Evolutionary conservation across 2,888 invertebrate species (phyloP).

Genomic region (Ornithoptera alexandrae): DNA sequence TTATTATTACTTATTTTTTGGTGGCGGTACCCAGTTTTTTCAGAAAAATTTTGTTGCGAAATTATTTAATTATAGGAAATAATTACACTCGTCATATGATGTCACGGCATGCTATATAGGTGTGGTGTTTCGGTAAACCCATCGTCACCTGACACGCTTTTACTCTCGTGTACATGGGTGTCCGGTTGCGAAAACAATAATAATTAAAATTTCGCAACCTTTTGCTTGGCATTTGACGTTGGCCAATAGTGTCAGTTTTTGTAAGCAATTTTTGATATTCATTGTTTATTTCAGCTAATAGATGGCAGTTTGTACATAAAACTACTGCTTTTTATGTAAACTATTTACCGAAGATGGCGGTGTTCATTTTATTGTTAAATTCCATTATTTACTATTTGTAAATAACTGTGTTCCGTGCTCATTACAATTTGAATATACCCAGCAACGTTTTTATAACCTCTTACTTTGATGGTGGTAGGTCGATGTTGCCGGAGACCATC

Average conservation of each 20-base stretch:
- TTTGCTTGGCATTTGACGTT: slow-evolving; percentile 12
- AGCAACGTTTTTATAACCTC: too few species aligned
- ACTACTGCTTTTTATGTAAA: background rate
- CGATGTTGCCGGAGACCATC: too few species aligned
- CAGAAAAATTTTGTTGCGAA: too few species aligned
- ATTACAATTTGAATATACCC: too few species aligned
- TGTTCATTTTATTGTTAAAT: background rate
- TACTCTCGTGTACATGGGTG: slow-evolving; percentile 25
- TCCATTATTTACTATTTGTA: background rate
- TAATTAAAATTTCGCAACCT: slow-evolving; percentile 32
- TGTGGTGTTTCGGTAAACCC: slow-evolving; percentile 20
- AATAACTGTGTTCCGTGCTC: too few species aligned
- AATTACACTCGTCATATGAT: background rate
- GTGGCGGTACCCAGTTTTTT: too few species aligned
- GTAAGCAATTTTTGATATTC: background rate
- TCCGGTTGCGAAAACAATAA: slow-evolving; percentile 32
- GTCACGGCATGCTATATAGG: slow-evolving; percentile 8
- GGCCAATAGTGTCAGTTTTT: slow-evolving; percentile 1
- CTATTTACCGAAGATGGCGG: slow-evolving; percentile 9
- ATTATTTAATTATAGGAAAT: background rate
- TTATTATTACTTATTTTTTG: too few species aligned
- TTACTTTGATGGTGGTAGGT: too few species aligned
- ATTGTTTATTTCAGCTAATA: background rate
- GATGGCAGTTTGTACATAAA: slow-evolving; percentile 13
- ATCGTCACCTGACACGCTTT: slow-evolving; percentile 32